Conservation (phyloP, 2,113 vertebrate species). For the Erythrolamprus reginae region DNA sequence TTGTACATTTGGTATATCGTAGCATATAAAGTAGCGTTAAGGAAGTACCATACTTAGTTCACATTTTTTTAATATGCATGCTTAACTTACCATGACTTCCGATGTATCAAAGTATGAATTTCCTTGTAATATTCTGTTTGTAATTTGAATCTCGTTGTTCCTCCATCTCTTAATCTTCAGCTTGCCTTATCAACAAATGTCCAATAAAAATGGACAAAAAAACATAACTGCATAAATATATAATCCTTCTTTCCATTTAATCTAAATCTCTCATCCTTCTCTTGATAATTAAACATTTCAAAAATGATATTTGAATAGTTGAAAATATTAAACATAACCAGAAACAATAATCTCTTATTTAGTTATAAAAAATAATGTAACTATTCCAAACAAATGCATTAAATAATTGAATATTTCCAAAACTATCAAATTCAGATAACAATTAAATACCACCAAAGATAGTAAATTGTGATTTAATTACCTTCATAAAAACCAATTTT, state of each 20-base stretch:
- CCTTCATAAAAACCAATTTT: background rate
- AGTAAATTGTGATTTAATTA: background rate
- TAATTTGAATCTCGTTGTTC: background rate
- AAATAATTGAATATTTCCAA: background rate
- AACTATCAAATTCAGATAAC: background rate
- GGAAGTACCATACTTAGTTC: background rate
- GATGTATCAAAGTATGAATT: background rate
- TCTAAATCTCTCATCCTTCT: background rate
- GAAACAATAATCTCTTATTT: background rate
- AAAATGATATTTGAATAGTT: background rate
- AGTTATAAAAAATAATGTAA: background rate
- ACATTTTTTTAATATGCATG: background rate
- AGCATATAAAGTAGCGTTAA: background rate
- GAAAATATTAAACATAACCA: background rate
- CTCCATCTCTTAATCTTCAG: background rate
- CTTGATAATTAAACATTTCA: background rate
- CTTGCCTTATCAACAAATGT: background rate
- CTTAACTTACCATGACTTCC: background rate
- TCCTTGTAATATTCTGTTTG: background rate
- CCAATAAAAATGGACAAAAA: background rate
- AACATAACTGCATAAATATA: background rate
- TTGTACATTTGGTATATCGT: background rate
- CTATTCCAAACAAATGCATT: background rate
- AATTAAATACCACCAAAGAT: background rate
- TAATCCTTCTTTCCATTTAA: background rate